These are phyloP conservation scores for Ooceraea biroi DNA, from an alignment of 1,140 invertebrate genomes.

Conservation along the genomic window DNA sequence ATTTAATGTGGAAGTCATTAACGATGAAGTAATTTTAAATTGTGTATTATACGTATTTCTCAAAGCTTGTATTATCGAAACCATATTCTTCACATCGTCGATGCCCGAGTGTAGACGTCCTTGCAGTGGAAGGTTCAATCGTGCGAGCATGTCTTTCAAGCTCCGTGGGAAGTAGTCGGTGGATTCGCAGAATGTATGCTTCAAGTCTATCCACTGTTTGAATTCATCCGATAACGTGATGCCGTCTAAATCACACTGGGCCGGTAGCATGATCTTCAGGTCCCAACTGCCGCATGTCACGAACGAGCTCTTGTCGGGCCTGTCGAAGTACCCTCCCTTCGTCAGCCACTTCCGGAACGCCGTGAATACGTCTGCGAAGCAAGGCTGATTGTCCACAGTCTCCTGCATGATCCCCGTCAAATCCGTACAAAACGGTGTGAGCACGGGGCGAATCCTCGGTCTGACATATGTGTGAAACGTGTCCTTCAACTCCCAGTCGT, in stretches of 20 bases:
- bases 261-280: conserved; percentile 87
- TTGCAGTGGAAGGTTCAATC: conserved; percentile 72
- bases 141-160: conserved; percentile 79
- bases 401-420: conserved; percentile 86
- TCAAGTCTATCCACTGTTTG: conserved; percentile 88
- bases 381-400: conserved; percentile 78
- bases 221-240: conserved; percentile 86
- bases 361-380: conserved; percentile 81
- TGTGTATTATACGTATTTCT: conserved; percentile 64
- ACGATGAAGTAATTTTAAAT: conserved; percentile 76
- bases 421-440: conserved; percentile 88
- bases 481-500: conserved; percentile 86
- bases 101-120: conserved; percentile 83
- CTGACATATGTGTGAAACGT: conserved; percentile 89
- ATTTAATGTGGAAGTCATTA: neutral
- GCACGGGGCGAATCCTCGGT: conserved; percentile 85
- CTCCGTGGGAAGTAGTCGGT: conserved; percentile 79
- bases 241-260: conserved; percentile 86
- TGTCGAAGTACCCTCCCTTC: conserved; percentile 75
- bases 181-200: conserved; percentile 82
- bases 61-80: conserved; percentile 76
- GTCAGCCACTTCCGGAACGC: conserved; percentile 82
- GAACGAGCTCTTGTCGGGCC: conserved; percentile 84
- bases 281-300: conserved; percentile 90
- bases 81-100: conserved; percentile 81